Conservation (phyloP, 2,888 invertebrate genomes). For the Polymixis lichenea region DNA sequence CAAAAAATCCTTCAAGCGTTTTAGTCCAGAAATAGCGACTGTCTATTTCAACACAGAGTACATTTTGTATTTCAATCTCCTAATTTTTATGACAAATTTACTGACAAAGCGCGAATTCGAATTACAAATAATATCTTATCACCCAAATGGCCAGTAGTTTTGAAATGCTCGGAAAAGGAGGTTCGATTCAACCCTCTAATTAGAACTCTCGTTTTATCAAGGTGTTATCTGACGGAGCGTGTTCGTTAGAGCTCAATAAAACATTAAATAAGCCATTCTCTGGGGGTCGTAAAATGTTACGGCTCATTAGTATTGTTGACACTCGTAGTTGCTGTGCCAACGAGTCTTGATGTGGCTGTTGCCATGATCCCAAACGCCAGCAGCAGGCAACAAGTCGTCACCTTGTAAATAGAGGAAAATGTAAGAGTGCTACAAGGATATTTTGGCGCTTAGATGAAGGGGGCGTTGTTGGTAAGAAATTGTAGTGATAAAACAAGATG, state of each 20-base stretch:
- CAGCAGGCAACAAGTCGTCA: neutral
- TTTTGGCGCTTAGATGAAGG: neutral
- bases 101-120: constrained; percentile 28
- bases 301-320: constrained; percentile 34
- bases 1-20: neutral
- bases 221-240: constrained; percentile 8
- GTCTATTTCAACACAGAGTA: too few species aligned
- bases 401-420: neutral
- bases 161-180: constrained; percentile 18
- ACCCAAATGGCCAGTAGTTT: neutral
- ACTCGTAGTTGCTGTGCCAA: constrained; percentile 30
- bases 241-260: constrained; percentile 32
- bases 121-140: constrained; percentile 6
- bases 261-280: constrained; percentile 23
- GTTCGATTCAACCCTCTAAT: neutral
- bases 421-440: neutral
- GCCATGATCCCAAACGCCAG: neutral
- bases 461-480: neutral
- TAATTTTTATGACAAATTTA: neutral
- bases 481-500: neutral
- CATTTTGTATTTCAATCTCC: too few species aligned
- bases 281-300: constrained; percentile 26
- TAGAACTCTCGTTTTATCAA: neutral
- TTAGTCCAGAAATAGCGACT: neutral
- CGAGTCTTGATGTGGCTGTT: constrained; percentile 13